phyloP scores from a whole-genome alignment of 2,113 vertebrate genomes.

The Montifringilla adamsi region DNA sequence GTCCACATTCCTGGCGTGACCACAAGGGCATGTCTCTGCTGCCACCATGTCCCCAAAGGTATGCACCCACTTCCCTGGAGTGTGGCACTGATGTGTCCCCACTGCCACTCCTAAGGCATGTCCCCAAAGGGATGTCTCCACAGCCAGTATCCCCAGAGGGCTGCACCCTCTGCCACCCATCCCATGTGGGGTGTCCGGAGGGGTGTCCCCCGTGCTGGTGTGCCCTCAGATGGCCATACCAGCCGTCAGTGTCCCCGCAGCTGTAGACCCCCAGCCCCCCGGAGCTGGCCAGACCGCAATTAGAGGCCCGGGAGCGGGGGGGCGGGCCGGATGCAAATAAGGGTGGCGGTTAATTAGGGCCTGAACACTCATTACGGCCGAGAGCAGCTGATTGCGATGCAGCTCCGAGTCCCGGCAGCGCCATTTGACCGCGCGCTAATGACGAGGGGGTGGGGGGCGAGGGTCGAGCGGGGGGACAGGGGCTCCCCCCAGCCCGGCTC shows the following conservation, averaged over 20 bases:
- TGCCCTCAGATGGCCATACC: neutral
- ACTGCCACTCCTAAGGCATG: too few species aligned
- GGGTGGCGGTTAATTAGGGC: conserved; percentile 54
- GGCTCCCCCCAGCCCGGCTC: neutral
- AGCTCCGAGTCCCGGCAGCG: conserved; percentile 21
- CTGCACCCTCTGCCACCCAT: fast-evolving
- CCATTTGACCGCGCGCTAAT: conserved; percentile 38
- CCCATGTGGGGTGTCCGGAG: too few species aligned
- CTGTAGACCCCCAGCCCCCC: neutral
- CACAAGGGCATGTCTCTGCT: neutral
- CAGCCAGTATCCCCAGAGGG: neutral
- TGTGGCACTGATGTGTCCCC: neutral
- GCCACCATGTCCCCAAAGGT: neutral
- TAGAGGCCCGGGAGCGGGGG: neutral
- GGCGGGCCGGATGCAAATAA: conserved; percentile 42
- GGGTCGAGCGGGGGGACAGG: neutral
- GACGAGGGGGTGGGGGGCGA: neutral
- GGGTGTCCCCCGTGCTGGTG: fast-evolving
- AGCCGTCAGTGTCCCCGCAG: neutral
- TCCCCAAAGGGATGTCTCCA: neutral
- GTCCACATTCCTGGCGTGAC: neutral
- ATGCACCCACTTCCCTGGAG: too few species aligned
- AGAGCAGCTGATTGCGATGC: conserved; percentile 63
- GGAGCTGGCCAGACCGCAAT: neutral
- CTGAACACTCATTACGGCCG: conserved; percentile 44